Evolutionary conservation across 2,113 vertebrate species (phyloP), one percentile per base, ranked within the genome.

Genomic region (Vidua macroura): DNA sequence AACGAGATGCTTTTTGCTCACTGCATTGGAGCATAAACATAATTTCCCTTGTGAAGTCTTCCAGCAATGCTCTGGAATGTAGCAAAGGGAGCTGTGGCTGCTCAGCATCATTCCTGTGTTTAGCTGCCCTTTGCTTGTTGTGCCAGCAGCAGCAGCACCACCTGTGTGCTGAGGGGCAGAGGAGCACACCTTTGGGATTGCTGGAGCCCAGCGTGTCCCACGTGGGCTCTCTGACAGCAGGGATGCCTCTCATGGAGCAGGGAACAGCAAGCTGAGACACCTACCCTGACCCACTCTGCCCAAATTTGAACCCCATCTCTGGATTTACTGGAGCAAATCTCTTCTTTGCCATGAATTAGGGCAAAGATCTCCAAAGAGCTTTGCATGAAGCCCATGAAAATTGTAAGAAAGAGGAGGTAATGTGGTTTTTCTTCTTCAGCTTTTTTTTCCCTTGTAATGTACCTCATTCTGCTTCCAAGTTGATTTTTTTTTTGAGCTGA

Each of bases 21-120:
- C 64, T 48, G 68, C 88, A 60, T 4, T 88, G 85, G 88, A 75
- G 90, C 90, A 64, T 67, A 78, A 81, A 86, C 25, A 56, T 69
- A 5, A 94, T 95, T 93, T 94, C 86, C 82, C 88, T 25, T 37
- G 83, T 81, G 88, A 41, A 72, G 68, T 68, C 92, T 86, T 83
- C 43, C 15, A 77, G 79, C 7, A 17, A 72, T 70, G 51, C 83
- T 81, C 83, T 78, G 62, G 79, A 90, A 92, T n/a, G 17, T 1
- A 58, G 41, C 44, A 75, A 59, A 59, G 56, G 60, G 31, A 93
- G 31, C 48, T 20, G 46, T 17, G 51, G 44, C 58, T 91, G 27
- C 67, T 76, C 78, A 59, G 31, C 59, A 19, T 12, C 0, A 0
- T 9, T 46, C 21, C 62, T 43, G 33, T 62, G 62, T 67, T 39